These are phyloP conservation scores for Brachionus koreanus DNA, from an alignment of 1,140 invertebrate species.

Conservation along the genomic window DNA sequence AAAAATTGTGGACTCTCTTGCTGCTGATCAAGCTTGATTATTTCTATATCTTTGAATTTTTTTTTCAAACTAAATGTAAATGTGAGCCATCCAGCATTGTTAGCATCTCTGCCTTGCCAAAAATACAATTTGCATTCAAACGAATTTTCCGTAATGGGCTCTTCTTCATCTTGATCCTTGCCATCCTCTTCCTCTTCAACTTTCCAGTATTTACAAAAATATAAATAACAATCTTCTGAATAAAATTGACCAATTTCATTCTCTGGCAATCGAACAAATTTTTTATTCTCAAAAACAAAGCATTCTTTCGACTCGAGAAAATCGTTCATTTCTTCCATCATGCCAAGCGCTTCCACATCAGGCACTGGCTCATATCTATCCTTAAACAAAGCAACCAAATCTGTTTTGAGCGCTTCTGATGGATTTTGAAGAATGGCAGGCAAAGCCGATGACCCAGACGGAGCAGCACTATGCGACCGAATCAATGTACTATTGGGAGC, in stretches of 20 bases:
- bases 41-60: constrained; percentile 45
- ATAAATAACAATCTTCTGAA: constrained; percentile 93
- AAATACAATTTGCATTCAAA: constrained; percentile 97
- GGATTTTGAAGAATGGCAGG: constrained; percentile 22
- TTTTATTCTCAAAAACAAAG: constrained; percentile 94
- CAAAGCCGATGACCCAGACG: background rate
- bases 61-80: constrained; percentile 81
- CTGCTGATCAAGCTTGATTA: constrained; percentile 63
- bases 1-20: constrained; percentile 98
- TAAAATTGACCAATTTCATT: constrained; percentile 88
- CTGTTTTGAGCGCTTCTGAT: constrained; percentile 65
- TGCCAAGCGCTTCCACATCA: constrained; percentile 70
- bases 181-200: constrained; percentile 51
- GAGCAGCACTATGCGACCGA: constrained; percentile 60
- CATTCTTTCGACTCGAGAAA: constrained; percentile 76
- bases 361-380: constrained; percentile 84
- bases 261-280: constrained; percentile 90
- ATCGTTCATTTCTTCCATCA: constrained; percentile 63
- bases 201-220: constrained; percentile 79
- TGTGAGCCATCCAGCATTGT: constrained; percentile 98
- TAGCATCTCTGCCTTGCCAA: constrained; percentile 94
- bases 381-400: constrained; percentile 89
- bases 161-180: constrained; percentile 60
- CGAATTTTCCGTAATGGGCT: constrained; percentile 72
- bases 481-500: constrained; percentile 45